Conservation (phyloP, 2,888 invertebrate genomes). For the Cantharis lateralis region DNA sequence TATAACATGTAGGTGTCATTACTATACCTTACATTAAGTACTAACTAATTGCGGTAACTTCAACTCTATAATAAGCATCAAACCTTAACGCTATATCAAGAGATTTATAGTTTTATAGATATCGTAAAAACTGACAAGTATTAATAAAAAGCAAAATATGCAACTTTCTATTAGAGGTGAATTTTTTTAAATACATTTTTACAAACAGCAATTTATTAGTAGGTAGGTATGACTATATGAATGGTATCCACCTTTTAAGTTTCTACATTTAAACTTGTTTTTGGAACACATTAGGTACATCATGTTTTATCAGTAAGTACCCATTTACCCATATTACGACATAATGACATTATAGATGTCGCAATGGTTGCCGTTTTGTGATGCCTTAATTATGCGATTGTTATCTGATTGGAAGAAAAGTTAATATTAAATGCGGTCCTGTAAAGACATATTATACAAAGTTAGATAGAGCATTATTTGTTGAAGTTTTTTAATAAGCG, state of each 20-base stretch:
- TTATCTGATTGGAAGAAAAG: not conserved
- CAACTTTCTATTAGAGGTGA: not conserved
- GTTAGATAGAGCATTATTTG: constrained; percentile 3
- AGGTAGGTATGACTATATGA: not conserved
- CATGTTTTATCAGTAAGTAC: not conserved
- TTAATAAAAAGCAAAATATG: not conserved
- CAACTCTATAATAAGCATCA: not conserved
- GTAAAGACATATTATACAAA: not conserved
- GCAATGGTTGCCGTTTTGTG: not conserved
- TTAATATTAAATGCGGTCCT: not conserved
- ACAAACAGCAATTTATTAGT: not conserved
- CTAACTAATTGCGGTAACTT: not conserved
- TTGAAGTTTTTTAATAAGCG: constrained; percentile 12
- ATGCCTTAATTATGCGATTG: too few relatives aligned
- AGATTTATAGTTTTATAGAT: not conserved
- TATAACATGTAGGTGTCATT: not conserved
- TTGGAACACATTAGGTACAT: not conserved
- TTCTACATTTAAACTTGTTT: not conserved
- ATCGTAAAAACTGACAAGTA: not conserved
- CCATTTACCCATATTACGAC: too few relatives aligned
- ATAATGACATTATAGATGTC: too few relatives aligned
- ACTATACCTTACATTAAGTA: too few relatives aligned
- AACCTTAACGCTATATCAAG: not conserved
- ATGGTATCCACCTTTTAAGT: not conserved
- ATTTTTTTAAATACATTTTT: not conserved